Evolutionary conservation across 1,140 invertebrate species (phyloP), one percentile per base, ranked within the genome.

Genomic region (Pogonomyrmex barbatus): DNA sequence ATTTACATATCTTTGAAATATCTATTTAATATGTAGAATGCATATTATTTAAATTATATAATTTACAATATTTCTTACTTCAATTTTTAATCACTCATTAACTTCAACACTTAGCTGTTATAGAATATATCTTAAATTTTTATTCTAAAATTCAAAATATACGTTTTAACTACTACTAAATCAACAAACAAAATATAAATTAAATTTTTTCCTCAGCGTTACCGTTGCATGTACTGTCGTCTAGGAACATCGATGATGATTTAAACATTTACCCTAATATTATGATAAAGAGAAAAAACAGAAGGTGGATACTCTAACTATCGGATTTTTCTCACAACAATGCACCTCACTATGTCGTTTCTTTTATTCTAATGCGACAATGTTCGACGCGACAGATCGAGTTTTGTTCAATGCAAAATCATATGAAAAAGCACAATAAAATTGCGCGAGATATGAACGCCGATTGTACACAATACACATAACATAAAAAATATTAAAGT

Each of bases 331-430:
- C 54, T 83, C 79, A 83, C 54, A 47, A 83, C 33, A 56, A 50
- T 83, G 79, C 79, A 83, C 79, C 54, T 82, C 79, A 82, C 52
- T 75, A 58, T 71, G 42, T 50, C 17, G 4, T 75, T 60, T 62
- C 42, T 75, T 24, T 75, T 56, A 71, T 75, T 83, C n/a, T 83
- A 24, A 83, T 83, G 79, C 79, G 68, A 83, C 79, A 83, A 83
- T 83, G 68, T 83, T 73, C 42, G 79, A 83, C 68, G 68, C 68
- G 79, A 83, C 68, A 75, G 4, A 42, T 83, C 79, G 68, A 83
- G 42, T 83, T 78, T 79, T 30, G 14, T 85, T 77, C 36, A 3
- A 78, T 76, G 47, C 73, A 24, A 79, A 50, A 62, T 54, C 6
- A 65, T 85, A 52, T 65, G n/a, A 24, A 83, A 10, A 62, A 75